Evolutionary conservation across 2,888 invertebrate species (phyloP), one percentile per base, ranked within the genome.

Genomic region (Strigamia transsilvanica): DNA sequence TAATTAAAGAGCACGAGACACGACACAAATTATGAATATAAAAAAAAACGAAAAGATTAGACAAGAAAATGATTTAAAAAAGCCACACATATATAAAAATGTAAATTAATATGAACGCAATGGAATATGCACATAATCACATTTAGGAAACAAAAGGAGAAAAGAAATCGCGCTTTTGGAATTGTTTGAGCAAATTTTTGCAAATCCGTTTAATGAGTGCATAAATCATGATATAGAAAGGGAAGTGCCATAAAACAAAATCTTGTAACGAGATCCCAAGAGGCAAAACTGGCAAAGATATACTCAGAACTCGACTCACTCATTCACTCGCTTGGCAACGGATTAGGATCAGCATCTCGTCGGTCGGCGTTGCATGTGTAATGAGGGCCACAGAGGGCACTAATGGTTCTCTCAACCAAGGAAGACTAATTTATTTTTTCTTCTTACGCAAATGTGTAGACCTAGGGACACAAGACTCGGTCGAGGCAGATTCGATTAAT

Each of bases 361-460:
- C 27, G 27, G 27, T 27, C 73, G 32, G 32, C 73, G 27, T 73
- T 73, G 73, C 73, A 73, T 73, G 73, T 73, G 73, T 73, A 73
- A 73, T 73, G 73, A 73, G 73, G 73, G 73, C 73, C 73, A 73
- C 73, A 73, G 73, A 73, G 73, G 73, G 73, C 73, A 73, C 73
- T 73, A 73, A 73, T 73, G 73, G 73, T 15, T 73, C 73, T 73
- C 73, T 73, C 73, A 73, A 73, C 27, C 73, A 73, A 32, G 27
- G 73, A 73, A 73, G 73, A 73, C 73, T 73, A 73, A 73, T 73
- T 73, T 73, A 73, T 73, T 73, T 73, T 73, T 73, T 66, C 66
- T 73, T 73, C 15, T 23, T 32, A 32, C 32, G 27, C 32, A 32
- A 73, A 73, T 73, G 73, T 32, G 27, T 32, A 73, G 73, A 73